Base-by-base conservation (phyloP, 2,797 vertebrate genomes). In the Coilia nasus region DNA sequence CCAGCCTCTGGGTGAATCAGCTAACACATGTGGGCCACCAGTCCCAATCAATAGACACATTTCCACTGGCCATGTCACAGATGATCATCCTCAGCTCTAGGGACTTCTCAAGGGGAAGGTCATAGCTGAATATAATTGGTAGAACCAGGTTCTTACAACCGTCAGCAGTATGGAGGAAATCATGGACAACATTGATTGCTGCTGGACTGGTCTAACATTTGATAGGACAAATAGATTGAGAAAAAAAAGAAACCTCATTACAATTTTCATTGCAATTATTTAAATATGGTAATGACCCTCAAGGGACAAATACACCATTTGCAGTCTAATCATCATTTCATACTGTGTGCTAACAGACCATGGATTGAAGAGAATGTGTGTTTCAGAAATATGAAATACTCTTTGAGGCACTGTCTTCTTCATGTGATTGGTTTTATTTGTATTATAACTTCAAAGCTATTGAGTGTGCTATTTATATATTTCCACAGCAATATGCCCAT, bases 51-150 rank as follows among this genome's bases (percentile, higher is more conserved):
- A 88, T 88, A 82, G 56, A 54, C 84, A 50, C 71, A 83, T 85
- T 88, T 82, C 64, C 86, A 78, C 15, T 31, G 19, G 71, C 71
- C 71, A 44, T 87, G 82, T 87, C 85, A 85, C 83, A 47, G 46
- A 64, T 64, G 78, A 87, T 81, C 85, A 90, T 85, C 35, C 35
- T 78, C 71, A 7, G 17, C 71, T 78, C 71, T 35, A 19, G 82
- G 80, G 81, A 62, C 50, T 83, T 60, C 56, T 85, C 75, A 86
- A 89, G 87, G 84, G 87, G 88, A 90, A 86, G 81, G 64, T 85
- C 87, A 81, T 25, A 81, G 87, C 84, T 85, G 85, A 88, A 86
- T 87, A 83, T 85, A 78, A 78, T 78, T 78, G 71, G 71, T 41
- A 35, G 71, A 78, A 21, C 41, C 67, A 75, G 19, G 67, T 75